Conservation (phyloP, 2,888 invertebrate genomes). For the Nephrotoma flavescens region DNA sequence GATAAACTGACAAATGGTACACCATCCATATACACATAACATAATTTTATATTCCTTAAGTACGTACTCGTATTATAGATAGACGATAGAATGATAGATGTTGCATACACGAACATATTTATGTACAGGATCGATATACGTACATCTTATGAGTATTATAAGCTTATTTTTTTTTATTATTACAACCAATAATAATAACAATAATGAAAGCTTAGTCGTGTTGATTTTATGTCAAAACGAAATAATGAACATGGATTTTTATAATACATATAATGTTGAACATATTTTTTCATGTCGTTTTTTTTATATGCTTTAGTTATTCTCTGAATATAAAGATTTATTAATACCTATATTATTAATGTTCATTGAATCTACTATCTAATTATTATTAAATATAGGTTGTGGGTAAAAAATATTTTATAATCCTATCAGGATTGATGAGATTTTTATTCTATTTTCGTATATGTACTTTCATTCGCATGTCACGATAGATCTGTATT, state of each 20-base stretch:
- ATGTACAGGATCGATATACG: neutral
- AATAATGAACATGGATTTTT: neutral
- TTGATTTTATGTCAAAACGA: neutral
- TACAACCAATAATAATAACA: neutral
- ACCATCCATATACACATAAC: neutral
- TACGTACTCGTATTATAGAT: no score
- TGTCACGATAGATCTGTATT: no score
- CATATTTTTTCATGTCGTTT: neutral
- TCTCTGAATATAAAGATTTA: neutral
- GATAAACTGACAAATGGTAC: neutral
- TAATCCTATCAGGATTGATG: neutral
- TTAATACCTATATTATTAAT: neutral
- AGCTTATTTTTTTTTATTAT: neutral
- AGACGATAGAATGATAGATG: neutral
- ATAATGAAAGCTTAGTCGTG: neutral
- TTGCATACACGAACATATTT: neutral
- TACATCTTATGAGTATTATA: neutral
- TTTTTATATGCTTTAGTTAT: neutral
- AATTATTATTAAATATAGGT: neutral
- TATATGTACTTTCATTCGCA: no score
- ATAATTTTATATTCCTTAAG: neutral
- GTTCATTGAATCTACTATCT: neutral
- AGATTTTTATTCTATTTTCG: neutral
- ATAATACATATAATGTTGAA: neutral
- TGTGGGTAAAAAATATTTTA: neutral